Percentiles rank a stretch among this genome's conserved stretches.
phyloP scores from a whole-genome alignment of 2,113 vertebrate species.

The Neodontobutis hainanensis region DNA sequence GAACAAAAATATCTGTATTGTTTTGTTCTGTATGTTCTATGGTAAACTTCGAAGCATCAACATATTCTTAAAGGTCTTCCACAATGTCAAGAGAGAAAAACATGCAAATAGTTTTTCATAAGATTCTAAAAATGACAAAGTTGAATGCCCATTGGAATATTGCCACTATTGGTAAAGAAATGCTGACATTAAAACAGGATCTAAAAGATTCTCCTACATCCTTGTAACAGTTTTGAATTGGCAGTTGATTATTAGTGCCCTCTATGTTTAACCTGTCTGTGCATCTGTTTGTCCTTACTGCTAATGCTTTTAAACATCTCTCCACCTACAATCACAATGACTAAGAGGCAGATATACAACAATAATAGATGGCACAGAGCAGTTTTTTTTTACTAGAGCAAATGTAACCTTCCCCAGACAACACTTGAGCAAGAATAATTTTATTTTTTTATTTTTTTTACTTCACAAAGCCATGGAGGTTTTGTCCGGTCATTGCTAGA shows the following conservation, averaged over 20 bases:
- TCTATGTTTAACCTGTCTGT: conserved; percentile 21
- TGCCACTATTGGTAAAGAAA: not conserved
- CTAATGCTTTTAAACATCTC: conserved; percentile 15
- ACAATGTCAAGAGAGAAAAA: too few species aligned
- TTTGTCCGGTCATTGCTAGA: conserved; percentile 31
- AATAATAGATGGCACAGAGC: not conserved
- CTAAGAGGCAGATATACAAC: not conserved
- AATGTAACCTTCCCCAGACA: not conserved
- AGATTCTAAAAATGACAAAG: too few species aligned
- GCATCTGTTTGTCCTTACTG: conserved; percentile 22
- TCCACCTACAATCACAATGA: conserved; percentile 12
- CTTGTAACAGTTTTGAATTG: conserved; percentile 11
- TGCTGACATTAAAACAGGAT: not conserved
- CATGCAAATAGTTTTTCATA: too few species aligned
- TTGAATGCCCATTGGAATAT: too few species aligned
- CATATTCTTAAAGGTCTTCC: too few species aligned
- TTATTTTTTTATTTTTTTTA: not conserved
- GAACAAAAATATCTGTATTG: too few species aligned
- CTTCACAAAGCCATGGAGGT: conserved; percentile 30
- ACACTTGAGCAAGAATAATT: conserved; percentile 22
- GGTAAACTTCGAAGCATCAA: too few species aligned
- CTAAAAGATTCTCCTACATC: not conserved
- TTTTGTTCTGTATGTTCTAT: too few species aligned
- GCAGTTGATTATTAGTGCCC: conserved; percentile 23
- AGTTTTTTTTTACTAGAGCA: conserved; percentile 16